phyloP scores from a whole-genome alignment of 2,888 invertebrate species.

The Ecliptopera silaceata region DNA sequence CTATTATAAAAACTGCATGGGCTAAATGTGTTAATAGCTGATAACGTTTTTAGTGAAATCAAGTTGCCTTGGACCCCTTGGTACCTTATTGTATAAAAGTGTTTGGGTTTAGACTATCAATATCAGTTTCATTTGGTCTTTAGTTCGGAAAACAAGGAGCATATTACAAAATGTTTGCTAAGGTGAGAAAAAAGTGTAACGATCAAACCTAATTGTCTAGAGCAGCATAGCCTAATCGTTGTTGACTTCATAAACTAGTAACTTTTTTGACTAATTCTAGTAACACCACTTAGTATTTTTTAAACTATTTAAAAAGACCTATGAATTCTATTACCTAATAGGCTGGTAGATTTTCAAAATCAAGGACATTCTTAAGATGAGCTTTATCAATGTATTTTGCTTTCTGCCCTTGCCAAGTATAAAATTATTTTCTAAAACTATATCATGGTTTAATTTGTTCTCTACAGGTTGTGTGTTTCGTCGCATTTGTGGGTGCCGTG shows the following conservation, averaged over 20 bases:
- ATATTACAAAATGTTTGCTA: slow-evolving; percentile 31
- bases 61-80: slow-evolving; percentile 37
- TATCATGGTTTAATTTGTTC: too few species aligned
- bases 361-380: too few species aligned
- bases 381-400: too few species aligned
- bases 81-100: slow-evolving; percentile 42
- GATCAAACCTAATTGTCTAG: neutral
- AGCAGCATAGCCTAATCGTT: too few species aligned
- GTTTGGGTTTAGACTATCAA: slow-evolving; percentile 30
- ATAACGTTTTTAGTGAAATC: slow-evolving; percentile 39
- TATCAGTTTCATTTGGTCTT: slow-evolving; percentile 38
- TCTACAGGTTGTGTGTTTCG: slow-evolving; percentile 26
- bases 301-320: too few species aligned
- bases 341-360: too few species aligned
- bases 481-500: slow-evolving; percentile 31
- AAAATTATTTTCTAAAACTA: too few species aligned
- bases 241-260: too few species aligned
- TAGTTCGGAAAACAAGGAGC: slow-evolving; percentile 15
- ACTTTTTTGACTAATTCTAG: too few species aligned
- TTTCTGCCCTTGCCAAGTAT: too few species aligned
- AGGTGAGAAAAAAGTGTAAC: slow-evolving; percentile 27
- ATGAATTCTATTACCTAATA: too few species aligned
- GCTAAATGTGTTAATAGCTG: slow-evolving; percentile 35
- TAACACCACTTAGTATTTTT: too few species aligned
- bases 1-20: slow-evolving; percentile 35